Conservation (phyloP, 2,113 vertebrate species). For the Galbula dea region DNA sequence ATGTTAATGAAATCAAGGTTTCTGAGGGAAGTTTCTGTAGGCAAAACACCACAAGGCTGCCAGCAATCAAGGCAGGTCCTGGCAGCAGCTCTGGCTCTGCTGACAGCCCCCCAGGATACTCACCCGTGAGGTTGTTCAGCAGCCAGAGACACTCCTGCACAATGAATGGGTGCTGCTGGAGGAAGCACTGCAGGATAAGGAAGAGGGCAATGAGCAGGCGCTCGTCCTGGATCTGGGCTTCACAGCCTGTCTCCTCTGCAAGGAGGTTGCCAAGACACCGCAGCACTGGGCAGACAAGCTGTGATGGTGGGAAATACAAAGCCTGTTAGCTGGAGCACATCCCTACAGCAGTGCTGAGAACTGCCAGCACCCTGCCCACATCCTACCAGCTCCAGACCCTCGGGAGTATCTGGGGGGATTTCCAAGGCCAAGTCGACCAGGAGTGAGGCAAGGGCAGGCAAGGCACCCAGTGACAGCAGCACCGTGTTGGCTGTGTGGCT, state of each 20-base stretch:
- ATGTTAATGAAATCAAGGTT: rapidly evolving
- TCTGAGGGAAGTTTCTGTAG: background rate
- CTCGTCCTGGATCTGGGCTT: constrained; percentile 61
- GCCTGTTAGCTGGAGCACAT: rapidly evolving
- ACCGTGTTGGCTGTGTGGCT: constrained; percentile 69
- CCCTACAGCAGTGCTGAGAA: rapidly evolving
- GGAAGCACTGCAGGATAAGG: constrained; percentile 78
- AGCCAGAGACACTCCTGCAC: constrained; percentile 87
- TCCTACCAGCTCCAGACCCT: constrained; percentile 86
- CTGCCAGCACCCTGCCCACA: background rate
- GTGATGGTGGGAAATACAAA: background rate
- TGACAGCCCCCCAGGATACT: rapidly evolving
- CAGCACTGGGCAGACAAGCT: constrained; percentile 89
- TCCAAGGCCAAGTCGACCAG: constrained; percentile 79
- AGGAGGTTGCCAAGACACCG: constrained; percentile 89
- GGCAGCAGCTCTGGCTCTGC: background rate
- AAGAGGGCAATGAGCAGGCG: constrained; percentile 79
- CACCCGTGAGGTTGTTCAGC: constrained; percentile 95
- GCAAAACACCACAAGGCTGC: rapidly evolving
- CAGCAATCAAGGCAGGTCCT: rapidly evolving
- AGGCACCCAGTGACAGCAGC: constrained; percentile 73
- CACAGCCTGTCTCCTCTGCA: constrained; percentile 45
- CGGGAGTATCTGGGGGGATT: constrained; percentile 62
- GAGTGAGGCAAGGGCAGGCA: constrained; percentile 75
- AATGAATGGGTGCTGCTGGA: constrained; percentile 77